Evolutionary conservation across 2,797 vertebrate species (phyloP).

Genomic region (Cheirogaleus major): DNA sequence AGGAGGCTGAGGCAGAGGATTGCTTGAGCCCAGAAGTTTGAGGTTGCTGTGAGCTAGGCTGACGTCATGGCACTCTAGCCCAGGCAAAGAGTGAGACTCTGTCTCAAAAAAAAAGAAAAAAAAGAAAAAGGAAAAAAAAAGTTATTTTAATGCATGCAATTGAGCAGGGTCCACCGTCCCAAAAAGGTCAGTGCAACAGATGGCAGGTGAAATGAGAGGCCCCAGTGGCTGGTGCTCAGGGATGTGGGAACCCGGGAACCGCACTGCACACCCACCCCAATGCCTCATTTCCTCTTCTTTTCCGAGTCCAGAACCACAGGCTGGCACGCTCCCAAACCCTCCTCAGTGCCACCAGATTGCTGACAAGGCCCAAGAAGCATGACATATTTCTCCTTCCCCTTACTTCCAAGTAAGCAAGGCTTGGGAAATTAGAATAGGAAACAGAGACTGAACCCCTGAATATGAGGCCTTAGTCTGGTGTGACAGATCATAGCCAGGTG

Average conservation of each 20-base stretch:
- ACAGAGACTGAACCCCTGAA: neutral
- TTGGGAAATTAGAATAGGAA: conserved; percentile 7
- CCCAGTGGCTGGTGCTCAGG: neutral
- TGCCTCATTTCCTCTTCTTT: neutral
- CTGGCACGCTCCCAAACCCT: neutral
- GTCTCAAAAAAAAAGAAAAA: no score
- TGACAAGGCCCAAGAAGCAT: neutral
- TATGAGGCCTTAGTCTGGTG: neutral
- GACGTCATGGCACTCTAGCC: no score
- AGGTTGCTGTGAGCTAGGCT: no score
- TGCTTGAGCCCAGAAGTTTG: no score
- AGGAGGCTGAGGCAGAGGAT: no score
- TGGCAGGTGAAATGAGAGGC: neutral
- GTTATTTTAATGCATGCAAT: neutral
- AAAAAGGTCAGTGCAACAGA: neutral
- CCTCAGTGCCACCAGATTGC: neutral
- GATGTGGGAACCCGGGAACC: neutral
- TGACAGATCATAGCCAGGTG: conserved; percentile 7
- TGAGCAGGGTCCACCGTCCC: neutral
- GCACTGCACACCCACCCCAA: neutral
- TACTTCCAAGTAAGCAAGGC: neutral
- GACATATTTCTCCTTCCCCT: neutral
- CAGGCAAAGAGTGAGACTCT: no score
- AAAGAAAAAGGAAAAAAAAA: neutral
- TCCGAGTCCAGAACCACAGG: neutral